Percentiles rank a stretch among this genome's conserved stretches.
Evolutionary conservation across 2,113 vertebrate species (phyloP).

Genomic region (Pseudonaja textilis): DNA sequence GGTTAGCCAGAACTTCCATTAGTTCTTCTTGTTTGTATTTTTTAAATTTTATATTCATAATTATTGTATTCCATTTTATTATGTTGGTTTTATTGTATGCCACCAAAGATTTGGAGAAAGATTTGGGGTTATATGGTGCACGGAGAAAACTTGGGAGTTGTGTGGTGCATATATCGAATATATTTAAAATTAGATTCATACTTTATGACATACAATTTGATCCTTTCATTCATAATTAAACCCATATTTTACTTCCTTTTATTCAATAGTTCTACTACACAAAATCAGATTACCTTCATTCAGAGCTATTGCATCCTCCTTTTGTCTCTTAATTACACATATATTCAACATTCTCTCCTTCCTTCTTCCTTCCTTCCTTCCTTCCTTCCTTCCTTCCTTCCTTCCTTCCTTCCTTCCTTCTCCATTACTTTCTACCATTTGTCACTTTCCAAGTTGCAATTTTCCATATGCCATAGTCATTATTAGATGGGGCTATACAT

Average conservation of each 20-base stretch:
- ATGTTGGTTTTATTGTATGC: background rate
- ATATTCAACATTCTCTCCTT: background rate
- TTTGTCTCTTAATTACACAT: background rate
- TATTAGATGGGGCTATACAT: background rate
- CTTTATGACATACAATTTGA: background rate
- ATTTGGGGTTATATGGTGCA: background rate
- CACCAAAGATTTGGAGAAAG: background rate
- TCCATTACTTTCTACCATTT: background rate
- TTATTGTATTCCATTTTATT: background rate
- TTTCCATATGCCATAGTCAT: background rate
- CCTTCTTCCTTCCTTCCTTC: background rate
- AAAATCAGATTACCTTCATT: background rate
- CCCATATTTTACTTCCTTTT: background rate
- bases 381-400: background rate
- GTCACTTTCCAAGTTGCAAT: background rate
- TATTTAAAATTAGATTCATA: background rate
- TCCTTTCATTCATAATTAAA: background rate
- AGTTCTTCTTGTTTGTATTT: background rate
- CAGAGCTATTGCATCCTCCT: background rate
- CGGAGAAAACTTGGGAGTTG: background rate
- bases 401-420: background rate
- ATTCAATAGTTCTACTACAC: background rate
- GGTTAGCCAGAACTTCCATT: background rate
- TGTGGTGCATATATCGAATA: background rate
- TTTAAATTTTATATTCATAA: background rate